Evolutionary conservation across 2,797 vertebrate species (phyloP).

Genomic region (Alauda arvensis): DNA sequence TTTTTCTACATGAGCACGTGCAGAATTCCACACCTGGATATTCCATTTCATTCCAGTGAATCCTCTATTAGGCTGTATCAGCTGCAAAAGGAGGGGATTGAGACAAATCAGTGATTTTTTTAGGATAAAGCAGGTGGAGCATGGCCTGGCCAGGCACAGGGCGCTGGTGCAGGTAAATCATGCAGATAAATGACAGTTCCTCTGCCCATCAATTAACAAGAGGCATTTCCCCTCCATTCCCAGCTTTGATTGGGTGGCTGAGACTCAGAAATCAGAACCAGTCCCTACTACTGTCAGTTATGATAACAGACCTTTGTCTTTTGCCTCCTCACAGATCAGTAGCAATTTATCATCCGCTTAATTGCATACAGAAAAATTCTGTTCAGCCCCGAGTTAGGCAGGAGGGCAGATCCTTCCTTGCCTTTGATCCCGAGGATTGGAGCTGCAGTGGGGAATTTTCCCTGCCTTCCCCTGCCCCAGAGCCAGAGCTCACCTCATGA

Average conservation of each 20-base stretch:
- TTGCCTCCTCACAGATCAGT: neutral
- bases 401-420: neutral
- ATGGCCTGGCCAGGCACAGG: neutral
- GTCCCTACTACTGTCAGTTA: neutral
- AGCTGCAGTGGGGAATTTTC: slow-evolving; percentile 12
- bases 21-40: neutral
- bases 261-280: neutral
- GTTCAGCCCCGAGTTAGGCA: neutral
- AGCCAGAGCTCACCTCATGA: neutral
- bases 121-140: neutral
- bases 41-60: neutral
- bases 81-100: neutral
- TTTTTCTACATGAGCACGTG: neutral
- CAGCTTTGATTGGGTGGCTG: neutral
- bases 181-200: neutral
- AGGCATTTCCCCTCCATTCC: neutral
- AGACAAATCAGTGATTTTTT: neutral
- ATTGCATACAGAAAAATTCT: neutral
- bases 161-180: neutral
- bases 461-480: neutral
- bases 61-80: neutral
- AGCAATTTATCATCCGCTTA: slow-evolving; percentile 24
- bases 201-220: neutral
- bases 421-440: neutral
- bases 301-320: neutral